phyloP scores from a whole-genome alignment of 2,888 invertebrate genomes.

The Hoplodrina blanda region DNA sequence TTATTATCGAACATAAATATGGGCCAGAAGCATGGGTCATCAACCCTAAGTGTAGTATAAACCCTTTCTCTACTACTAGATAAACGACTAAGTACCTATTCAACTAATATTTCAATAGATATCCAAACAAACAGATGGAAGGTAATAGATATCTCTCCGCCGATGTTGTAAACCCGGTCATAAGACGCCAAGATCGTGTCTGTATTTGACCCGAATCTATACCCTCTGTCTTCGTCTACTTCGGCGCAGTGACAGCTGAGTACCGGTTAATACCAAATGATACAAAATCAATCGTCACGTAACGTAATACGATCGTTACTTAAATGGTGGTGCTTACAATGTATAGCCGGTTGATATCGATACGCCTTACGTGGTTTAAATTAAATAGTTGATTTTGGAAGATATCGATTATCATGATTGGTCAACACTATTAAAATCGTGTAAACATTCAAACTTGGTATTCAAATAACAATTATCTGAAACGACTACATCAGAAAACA shows the following conservation, averaged over 20 bases:
- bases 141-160: conserved; percentile 59
- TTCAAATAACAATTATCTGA: background rate
- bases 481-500: background rate
- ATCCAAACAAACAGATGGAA: conserved; percentile 25
- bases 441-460: too few relatives aligned
- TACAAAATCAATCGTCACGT: conserved; percentile 55
- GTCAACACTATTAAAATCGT: background rate
- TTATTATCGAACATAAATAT: too few relatives aligned
- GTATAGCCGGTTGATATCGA: conserved; percentile 25
- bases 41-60: background rate
- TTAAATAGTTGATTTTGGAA: conserved; percentile 3
- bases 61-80: background rate
- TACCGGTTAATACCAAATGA: conserved; percentile 48
- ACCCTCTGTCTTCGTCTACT: conserved; percentile 53
- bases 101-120: conserved; percentile 10
- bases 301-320: conserved; percentile 46
- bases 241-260: conserved; percentile 43
- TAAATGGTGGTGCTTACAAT: conserved; percentile 22
- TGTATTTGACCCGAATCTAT: conserved; percentile 50
- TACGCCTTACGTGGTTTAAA: conserved; percentile 19
- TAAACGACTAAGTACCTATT: background rate
- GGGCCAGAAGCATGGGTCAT: background rate
- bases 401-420: background rate
- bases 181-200: conserved; percentile 55
- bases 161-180: conserved; percentile 55